Base-by-base conservation (phyloP, 35 echinoderm and acorn worm genomes). In the Eucidaris tribuloides region DNA sequence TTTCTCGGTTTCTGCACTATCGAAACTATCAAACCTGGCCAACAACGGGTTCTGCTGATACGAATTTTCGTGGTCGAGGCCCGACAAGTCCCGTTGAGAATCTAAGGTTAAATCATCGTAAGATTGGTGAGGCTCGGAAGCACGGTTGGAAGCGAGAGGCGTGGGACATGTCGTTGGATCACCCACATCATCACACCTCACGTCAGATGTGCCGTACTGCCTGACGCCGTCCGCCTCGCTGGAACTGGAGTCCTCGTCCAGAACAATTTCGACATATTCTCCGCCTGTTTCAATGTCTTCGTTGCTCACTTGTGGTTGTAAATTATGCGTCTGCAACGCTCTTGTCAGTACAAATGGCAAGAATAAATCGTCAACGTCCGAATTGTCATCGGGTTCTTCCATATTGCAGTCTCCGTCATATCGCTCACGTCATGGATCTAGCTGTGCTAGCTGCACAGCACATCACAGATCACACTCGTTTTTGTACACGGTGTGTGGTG, bases 1-100 rank as follows among this genome's bases (percentile, higher is more conserved):
- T 59, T 27, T 76, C 23, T 72, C 86, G 27, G 84, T 65, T 43
- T 71, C 68, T 33, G 50, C 59, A 63, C 45, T 85, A 52, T 91
- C 49, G 54, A 88, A 78, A 65, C 65, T 71, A 42, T 82, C 37
- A 46, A 57, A 32, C 78, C n/a, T n/a, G n/a, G n/a, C n/a, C n/a
- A 66, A 29, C 27, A 50, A 31, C 43, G 34, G 28, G 45, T 58
- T 3, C 34, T 40, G 58, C 40, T 65, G 22, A 80, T 50, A 19
- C 38, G 59, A 3, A 65, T 40, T 29, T 39, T 27, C 32, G 23
- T 46, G 31, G 23, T 25, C 25, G 54, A 32, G 20, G 33, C 62
- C 79, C 24, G 27, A 28, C 17, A 57, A 37, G 83, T 49, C 37
- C 80, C 50, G 20, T 28, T 41, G 37, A 56, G 55, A 29, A 27